A percentile compares a stretch with the other conserved stretches of the same genome.
phyloP scores from a whole-genome alignment of 2,113 vertebrate genomes.

The Noturus placidus region DNA sequence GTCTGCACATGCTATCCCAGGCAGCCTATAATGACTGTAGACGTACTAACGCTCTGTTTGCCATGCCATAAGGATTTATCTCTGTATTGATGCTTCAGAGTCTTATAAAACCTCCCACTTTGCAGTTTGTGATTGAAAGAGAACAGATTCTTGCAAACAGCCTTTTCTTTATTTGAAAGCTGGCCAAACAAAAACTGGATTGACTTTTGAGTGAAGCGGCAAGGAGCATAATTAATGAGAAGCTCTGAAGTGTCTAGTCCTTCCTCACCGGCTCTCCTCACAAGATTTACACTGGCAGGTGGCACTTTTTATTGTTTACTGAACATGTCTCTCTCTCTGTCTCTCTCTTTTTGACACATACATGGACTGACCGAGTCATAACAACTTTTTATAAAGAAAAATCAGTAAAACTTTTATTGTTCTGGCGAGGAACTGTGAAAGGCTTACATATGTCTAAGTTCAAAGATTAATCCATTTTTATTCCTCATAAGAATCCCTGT shows the following conservation, averaged over 20 bases:
- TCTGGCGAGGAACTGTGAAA: background rate
- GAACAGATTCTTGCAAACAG: background rate
- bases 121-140: background rate
- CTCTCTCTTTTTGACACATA: background rate
- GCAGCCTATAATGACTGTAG: conserved; percentile 42
- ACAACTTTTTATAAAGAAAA: background rate
- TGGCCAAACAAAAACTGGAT: conserved; percentile 13
- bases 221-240: conserved; percentile 50
- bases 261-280: conserved; percentile 62
- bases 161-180: background rate
- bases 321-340: conserved; percentile 62
- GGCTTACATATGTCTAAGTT: background rate
- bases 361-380: background rate
- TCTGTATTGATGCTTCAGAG: conserved; percentile 2
- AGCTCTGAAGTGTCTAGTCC: conserved; percentile 52
- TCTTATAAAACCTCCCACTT: background rate
- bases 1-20: conserved; percentile 27
- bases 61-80: conserved; percentile 15
- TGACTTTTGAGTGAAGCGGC: conserved; percentile 29
- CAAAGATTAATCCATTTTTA: background rate
- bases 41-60: conserved; percentile 9
- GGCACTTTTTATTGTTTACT: conserved; percentile 66
- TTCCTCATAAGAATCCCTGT: background rate
- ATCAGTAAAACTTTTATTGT: background rate
- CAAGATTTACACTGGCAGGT: conserved; percentile 68